Evolutionary conservation across 2,797 vertebrate genomes (phyloP).

Genomic region (Neosalanx taihuensis): DNA sequence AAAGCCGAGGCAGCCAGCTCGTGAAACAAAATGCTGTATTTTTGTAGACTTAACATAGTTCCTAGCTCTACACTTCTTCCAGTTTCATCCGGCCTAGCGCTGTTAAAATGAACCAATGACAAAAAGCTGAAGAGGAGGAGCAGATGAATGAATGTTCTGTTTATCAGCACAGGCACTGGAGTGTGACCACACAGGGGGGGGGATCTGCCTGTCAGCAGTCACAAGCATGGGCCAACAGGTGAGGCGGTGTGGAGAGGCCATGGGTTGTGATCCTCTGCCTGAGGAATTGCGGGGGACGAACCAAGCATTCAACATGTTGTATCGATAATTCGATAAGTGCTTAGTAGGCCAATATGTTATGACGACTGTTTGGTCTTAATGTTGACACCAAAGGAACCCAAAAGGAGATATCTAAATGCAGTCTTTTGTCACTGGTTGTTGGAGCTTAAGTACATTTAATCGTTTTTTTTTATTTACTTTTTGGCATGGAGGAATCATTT

Average conservation of each 20-base stretch:
- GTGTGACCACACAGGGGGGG: conserved; percentile 32
- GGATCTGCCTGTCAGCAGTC: conserved; percentile 42
- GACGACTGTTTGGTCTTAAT: too few relatives aligned
- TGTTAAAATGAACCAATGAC: conserved; percentile 61
- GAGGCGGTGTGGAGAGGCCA: conserved; percentile 1
- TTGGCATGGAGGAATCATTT: neutral
- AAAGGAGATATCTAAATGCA: neutral
- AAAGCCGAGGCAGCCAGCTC: conserved; percentile 9
- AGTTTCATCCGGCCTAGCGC: conserved; percentile 54
- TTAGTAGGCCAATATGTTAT: too few relatives aligned
- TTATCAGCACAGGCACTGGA: conserved; percentile 36
- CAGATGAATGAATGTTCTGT: conserved; percentile 63
- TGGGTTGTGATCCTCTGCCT: neutral
- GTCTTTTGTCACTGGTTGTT: neutral
- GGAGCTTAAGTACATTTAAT: neutral
- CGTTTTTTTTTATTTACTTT: neutral
- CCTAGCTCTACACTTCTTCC: conserved; percentile 12
- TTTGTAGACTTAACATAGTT: too few relatives aligned
- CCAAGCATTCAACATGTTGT: neutral
- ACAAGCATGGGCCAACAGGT: conserved; percentile 35
- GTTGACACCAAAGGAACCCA: neutral
- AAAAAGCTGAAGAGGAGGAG: conserved; percentile 52
- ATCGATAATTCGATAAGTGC: too few relatives aligned
- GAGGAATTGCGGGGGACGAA: neutral
- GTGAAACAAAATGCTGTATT: too few relatives aligned